These are phyloP conservation scores for Erythrocercus mccallii DNA, from an alignment of 2,113 vertebrate genomes.

Conservation along the genomic window DNA sequence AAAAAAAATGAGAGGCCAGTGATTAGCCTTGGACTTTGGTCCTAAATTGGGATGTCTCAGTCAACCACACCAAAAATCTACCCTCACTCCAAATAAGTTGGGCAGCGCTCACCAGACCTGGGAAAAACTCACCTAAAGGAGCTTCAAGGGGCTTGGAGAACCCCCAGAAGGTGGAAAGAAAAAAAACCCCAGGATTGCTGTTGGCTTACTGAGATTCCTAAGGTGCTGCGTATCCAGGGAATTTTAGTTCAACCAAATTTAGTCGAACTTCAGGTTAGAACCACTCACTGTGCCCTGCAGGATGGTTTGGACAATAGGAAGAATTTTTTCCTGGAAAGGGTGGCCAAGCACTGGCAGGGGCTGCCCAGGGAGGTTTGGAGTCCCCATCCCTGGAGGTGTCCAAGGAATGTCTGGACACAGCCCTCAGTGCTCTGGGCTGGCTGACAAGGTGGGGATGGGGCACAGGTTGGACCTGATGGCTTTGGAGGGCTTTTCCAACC, in stretches of 20 bases:
- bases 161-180: not conserved
- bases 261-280: not conserved
- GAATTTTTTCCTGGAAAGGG: not conserved
- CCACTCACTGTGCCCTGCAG: not conserved
- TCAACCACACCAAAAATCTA: not conserved
- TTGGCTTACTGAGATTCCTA: not conserved
- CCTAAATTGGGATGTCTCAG: not conserved
- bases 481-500: not conserved
- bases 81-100: not conserved
- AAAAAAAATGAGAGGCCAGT: not conserved
- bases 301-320: not conserved
- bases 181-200: not conserved
- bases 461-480: fast-evolving
- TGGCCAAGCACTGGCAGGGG: fast-evolving
- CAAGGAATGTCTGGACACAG: fast-evolving
- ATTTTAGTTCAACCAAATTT: not conserved
- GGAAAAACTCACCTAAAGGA: not conserved
- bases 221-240: not conserved
- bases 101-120: not conserved
- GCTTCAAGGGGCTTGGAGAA: not conserved
- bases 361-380: not conserved
- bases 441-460: not conserved
- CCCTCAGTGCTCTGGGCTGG: not conserved
- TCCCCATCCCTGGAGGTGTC: not conserved
- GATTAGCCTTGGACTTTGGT: not conserved